Conservation (phyloP, 30 jellyfish, hydroid and myxozoan genomes). For the Cassiopea xamachana region DNA sequence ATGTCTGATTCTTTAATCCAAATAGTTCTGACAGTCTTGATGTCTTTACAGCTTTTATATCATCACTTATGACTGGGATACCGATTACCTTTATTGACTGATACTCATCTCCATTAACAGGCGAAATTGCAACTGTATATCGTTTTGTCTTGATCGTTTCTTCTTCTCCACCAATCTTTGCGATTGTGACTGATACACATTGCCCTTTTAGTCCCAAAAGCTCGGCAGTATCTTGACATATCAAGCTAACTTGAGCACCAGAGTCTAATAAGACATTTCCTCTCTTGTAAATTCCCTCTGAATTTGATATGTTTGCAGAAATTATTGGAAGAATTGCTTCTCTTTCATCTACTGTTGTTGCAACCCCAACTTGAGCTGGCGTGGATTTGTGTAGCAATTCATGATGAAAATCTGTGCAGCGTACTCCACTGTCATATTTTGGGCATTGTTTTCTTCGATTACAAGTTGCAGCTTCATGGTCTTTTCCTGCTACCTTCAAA, state of each 20-base stretch:
- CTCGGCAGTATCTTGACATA: slow-evolving; percentile 63
- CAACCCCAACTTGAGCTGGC: slow-evolving; percentile 51
- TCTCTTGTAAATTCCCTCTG: slow-evolving; percentile 61
- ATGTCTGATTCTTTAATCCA: slow-evolving; percentile 30
- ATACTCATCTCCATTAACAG: slow-evolving; percentile 34
- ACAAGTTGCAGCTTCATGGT: slow-evolving; percentile 57
- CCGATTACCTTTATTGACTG: slow-evolving; percentile 69
- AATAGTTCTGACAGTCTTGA: slow-evolving; percentile 38
- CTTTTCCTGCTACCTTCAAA: slow-evolving; percentile 63
- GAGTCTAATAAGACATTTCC: slow-evolving; percentile 71
- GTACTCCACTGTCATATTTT: slow-evolving; percentile 42
- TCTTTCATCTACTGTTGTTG: slow-evolving; percentile 57
- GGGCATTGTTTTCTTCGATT: slow-evolving; percentile 53
- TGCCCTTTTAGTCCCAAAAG: slow-evolving; percentile 61
- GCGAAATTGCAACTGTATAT: slow-evolving; percentile 49
- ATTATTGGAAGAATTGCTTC: slow-evolving; percentile 68
- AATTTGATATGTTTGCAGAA: slow-evolving; percentile 54
- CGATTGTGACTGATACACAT: slow-evolving; percentile 39
- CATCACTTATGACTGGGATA: slow-evolving; percentile 59
- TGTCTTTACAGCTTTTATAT: slow-evolving; percentile 40
- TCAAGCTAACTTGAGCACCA: slow-evolving; percentile 75
- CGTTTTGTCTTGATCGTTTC: slow-evolving; percentile 66
- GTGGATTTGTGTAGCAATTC: slow-evolving; percentile 41
- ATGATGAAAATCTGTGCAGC: slow-evolving; percentile 62
- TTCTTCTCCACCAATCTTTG: slow-evolving; percentile 77